Base-by-base conservation (phyloP, 1,140 invertebrate species). In the Drosophila arawakana region DNA sequence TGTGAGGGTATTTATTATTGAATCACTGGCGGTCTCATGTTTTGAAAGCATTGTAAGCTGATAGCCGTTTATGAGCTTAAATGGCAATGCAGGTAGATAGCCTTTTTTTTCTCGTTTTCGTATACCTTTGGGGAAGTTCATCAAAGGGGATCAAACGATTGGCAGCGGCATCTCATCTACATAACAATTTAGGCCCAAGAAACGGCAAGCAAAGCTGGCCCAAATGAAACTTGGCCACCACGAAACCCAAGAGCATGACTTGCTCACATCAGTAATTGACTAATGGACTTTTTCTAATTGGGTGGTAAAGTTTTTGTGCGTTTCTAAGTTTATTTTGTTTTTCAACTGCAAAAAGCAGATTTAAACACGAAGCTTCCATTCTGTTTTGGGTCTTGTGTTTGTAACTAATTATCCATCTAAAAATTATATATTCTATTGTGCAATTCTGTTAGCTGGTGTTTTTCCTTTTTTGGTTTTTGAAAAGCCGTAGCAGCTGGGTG, bases 1-100 rank as follows among this genome's bases (percentile, higher is more conserved):
- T 15, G 35, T 18, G 15, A 25, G 47, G n/a, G 43, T 18, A 55
- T 66, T 76, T 71, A 65, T 71, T 55, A 70, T 69, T 58, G 47
- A 62, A 71, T 61, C 61, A 61, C 50, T 58, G 61, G 34, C 49
- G 50, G 41, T 66, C 61, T 81, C 43, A 68, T 73, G 69, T 88
- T 80, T 79, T 82, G 52, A 73, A 79, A 76, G 69, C 79, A 60
- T 54, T 76, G 83, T 88, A 80, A 88, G 78, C 69, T 80, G 82
- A 86, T 86, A 82, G 83, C 69, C 76, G 72, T 88, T 86, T 86
- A 86, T 88, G 82, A 80, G 85, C 83, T 80, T 74, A 80, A 88
- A 82, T 74, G 80, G 83, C 79, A 82, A 73, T 76, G 76, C 82
- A 86, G 82, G 83, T 88, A 85, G 78, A 75, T 15, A 60, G 25